phyloP scores from a whole-genome alignment of 2,113 vertebrate genomes.

The Myiozetetes cayanensis region DNA sequence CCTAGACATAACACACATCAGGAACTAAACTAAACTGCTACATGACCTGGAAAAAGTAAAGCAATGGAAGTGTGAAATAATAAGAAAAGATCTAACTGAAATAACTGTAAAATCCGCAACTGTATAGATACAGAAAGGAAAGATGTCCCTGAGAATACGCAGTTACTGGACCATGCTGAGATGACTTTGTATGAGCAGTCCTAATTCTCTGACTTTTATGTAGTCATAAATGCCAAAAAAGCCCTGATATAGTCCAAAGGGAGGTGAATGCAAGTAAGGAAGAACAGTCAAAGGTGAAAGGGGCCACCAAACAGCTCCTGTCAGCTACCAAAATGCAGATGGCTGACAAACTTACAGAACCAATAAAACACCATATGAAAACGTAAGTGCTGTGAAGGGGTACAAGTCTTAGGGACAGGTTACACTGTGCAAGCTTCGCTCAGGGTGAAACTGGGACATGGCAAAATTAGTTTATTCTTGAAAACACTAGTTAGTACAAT shows the following conservation, averaged over 20 bases:
- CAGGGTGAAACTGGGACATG: background rate
- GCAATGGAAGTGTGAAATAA: conserved; percentile 49
- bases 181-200: background rate
- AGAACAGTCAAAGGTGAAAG: background rate
- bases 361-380: background rate
- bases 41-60: conserved; percentile 34
- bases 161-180: conserved; percentile 13
- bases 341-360: background rate
- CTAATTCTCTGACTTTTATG: conserved; percentile 45
- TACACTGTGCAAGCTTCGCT: background rate
- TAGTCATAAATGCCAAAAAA: conserved; percentile 16
- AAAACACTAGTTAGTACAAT: background rate
- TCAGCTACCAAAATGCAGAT: background rate
- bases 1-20: background rate
- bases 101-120: conserved; percentile 34
- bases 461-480: background rate
- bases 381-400: accelerated
- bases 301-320: background rate
- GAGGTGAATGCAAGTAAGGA: background rate
- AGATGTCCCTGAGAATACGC: background rate
- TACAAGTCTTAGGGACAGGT: background rate
- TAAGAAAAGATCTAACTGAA: conserved; percentile 37
- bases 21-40: conserved; percentile 24
- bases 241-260: background rate
- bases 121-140: background rate